Evolutionary conservation across 2,888 invertebrate genomes (phyloP).

Genomic region (Hybos culiciformis): DNA sequence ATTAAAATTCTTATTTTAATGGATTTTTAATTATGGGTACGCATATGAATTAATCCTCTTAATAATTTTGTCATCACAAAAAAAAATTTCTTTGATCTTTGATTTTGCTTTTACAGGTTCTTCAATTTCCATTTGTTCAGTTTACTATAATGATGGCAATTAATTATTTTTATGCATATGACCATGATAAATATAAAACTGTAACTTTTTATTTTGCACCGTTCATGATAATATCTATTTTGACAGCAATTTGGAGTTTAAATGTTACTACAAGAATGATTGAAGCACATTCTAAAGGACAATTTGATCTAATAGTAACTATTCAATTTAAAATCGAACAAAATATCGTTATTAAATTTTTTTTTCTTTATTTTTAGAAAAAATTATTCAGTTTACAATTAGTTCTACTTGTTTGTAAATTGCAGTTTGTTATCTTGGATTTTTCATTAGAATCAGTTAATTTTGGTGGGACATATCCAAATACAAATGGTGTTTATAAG

Average conservation of each 20-base stretch:
- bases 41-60: too few species aligned
- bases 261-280: conserved; percentile 30
- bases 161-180: conserved; percentile 26
- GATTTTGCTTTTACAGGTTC: too few species aligned
- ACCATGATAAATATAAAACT: conserved; percentile 21
- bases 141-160: conserved; percentile 28
- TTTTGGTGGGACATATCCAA: conserved; percentile 26
- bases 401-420: conserved; percentile 28
- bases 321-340: neutral
- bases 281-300: neutral
- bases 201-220: conserved; percentile 29
- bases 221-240: conserved; percentile 28
- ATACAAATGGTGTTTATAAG: conserved; percentile 30
- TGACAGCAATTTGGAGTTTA: conserved; percentile 30
- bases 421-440: conserved; percentile 28
- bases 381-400: conserved; percentile 31
- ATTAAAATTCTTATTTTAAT: too few species aligned
- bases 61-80: too few species aligned
- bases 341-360: neutral
- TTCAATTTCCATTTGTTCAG: conserved; percentile 32
- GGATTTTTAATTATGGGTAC: too few species aligned
- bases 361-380: conserved; percentile 17
- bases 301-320: neutral
- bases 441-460: conserved; percentile 21
- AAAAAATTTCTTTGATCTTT: too few species aligned